Conservation (phyloP, 1,140 invertebrate species). For the roundworm (Caenorhabditis elegans) region WBcel235 BX284602.5:2468001-2468500, state of each 20-base stretch:
- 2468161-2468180: slow-evolving; percentile 15
- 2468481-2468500: no score
- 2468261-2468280: slow-evolving; percentile 86
- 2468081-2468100: slow-evolving; percentile 93
- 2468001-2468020: slow-evolving; percentile 91
- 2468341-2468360: neutral
- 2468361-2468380: neutral
- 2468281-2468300: slow-evolving; percentile 92
- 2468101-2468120: slow-evolving; percentile 88
- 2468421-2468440: neutral
- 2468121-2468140: slow-evolving; percentile 30
- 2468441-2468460: no score
- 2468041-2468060: slow-evolving; percentile 68
- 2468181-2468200: slow-evolving; percentile 35
- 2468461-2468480: no score
- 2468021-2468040: slow-evolving; percentile 63
- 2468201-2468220: slow-evolving; percentile 29
- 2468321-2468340: slow-evolving; percentile 69
- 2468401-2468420: no score
- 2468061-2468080: slow-evolving; percentile 83
- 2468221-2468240: slow-evolving; percentile 33
- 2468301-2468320: slow-evolving; percentile 95
- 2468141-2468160: slow-evolving; percentile 16
- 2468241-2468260: slow-evolving; percentile 73
- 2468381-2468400: neutral